Evolutionary conservation across 2,113 vertebrate species (phyloP), one percentile per base, ranked within the genome.

Genomic region (Etia nguti): DNA sequence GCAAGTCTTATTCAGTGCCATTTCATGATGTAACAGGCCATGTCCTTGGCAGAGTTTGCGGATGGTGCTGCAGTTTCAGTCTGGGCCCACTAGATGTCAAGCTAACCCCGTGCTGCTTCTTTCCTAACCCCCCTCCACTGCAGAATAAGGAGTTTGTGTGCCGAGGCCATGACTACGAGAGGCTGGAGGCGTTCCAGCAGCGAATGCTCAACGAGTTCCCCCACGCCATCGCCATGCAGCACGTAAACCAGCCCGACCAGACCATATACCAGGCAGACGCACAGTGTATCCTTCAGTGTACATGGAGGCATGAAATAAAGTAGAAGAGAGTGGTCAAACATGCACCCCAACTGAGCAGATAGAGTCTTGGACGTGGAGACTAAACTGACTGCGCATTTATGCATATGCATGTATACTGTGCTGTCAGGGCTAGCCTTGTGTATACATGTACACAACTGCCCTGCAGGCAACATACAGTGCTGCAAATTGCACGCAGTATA

Each of bases 71-170:
- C 94, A 92, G 94, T 88, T 68, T 20, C 52, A 2, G 1, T 1
- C 0, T 7, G 15, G 9, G 4, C 11, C 96, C 96, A 96, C 94
- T 93, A 95, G 95, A 92, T 96, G 96, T 93, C 96, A 95, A 73
- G 46, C 68, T 95, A 91, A 95, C 77, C 89, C 90, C 90, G 55
- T 8, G 5, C 56, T 89, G 8, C 34, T 29, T 38, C 55, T 24
- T 68, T 1, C 48, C 20, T 56, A 85, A 0, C 79, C 8, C 82
- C 0, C 48, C 1, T 38, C 60, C 36, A 20, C 77, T 89, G 92
- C 95, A 99, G 99, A 99, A 99, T 93, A 99, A 99, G 94, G 98
- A 99, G 96, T 99, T 99, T 96, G 98, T 99, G 95, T 99, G 99
- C 94, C 97, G 98, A 80, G 99, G 99, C 86, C 99, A 99, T 88